Evolutionary conservation across 2,113 vertebrate genomes (phyloP), one percentile per base, ranked within the genome.

Genomic region (Sylvietta virens): DNA sequence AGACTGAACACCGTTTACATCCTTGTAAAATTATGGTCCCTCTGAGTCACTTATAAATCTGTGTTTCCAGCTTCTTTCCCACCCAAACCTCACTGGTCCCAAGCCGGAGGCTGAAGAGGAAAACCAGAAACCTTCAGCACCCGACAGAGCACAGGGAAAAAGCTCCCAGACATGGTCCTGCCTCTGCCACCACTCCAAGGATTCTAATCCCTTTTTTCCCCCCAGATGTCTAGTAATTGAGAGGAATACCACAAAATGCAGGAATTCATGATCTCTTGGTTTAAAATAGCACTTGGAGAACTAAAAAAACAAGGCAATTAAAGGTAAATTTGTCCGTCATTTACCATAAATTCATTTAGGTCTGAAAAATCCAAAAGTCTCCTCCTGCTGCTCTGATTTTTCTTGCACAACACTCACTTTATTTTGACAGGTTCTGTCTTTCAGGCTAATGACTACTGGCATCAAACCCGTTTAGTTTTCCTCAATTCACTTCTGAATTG

Each of bases 401-500:
- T 66, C 50, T 90, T 67, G 39, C 42, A 73, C 1, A 3, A 74
- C 15, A 11, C 39, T 92, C 16, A 42, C 26, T 81, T 60, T 78
- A 65, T 70, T 94, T 91, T 92, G 91, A 69, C n/a, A 60, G 1
- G 10, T 57, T 71, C 79, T 90, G 45, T 44, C 83, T 83, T 94
- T 87, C 73, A 92, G 23, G 62, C n/a, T 92, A 76, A 84, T 42
- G 35, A 81, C 81, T 73, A 17, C 51, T 65, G 51, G 40, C 60
- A 86, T 28, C 54, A 88, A 79, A 44, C 4, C 10, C 11, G 8
- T 87, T 37, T 40, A 15, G 7, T 61, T 70, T 82, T 82, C 40
- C 28, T 40, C n/a, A 35, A 86, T 72, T 86, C 2, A 3, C 26
- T 85, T 90, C 78, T 82, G 18, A 87, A 65, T 69, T 88, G 60